Evolutionary conservation across 1,140 invertebrate genomes (phyloP).

Genomic region (Drosophila sproati): DNA sequence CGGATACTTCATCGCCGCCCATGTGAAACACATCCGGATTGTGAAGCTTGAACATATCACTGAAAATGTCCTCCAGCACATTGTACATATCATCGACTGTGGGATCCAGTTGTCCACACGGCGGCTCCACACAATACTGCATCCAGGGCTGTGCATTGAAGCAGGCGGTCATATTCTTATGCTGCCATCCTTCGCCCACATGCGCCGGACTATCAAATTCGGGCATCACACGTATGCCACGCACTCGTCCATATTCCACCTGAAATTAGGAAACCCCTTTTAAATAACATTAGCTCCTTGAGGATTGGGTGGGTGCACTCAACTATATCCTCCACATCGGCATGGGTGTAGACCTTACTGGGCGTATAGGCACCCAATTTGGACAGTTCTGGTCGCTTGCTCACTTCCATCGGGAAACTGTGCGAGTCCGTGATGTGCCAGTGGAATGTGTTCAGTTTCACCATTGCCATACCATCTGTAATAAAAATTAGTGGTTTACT

Average conservation of each 20-base stretch:
- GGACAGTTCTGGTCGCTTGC: slow-evolving; percentile 88
- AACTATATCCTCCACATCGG: slow-evolving; percentile 87
- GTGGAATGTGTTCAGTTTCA: slow-evolving; percentile 94
- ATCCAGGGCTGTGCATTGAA: slow-evolving; percentile 91
- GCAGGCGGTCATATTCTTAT: slow-evolving; percentile 88
- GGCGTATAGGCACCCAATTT: slow-evolving; percentile 90
- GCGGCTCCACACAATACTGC: slow-evolving; percentile 92
- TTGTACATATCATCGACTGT: slow-evolving; percentile 90
- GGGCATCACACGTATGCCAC: slow-evolving; percentile 91
- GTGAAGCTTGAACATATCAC: slow-evolving; percentile 87
- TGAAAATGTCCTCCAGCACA: slow-evolving; percentile 89
- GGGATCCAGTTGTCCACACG: slow-evolving; percentile 94
- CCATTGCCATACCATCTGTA: slow-evolving; percentile 90
- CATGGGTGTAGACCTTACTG: slow-evolving; percentile 87
- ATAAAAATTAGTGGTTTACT: slow-evolving; percentile 2
- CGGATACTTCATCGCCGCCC: slow-evolving; percentile 94
- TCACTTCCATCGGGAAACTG: slow-evolving; percentile 92
- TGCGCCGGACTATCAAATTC: slow-evolving; percentile 96
- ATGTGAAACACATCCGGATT: slow-evolving; percentile 94
- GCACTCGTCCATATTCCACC: slow-evolving; percentile 88
- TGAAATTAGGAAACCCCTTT: neutral
- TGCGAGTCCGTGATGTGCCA: slow-evolving; percentile 96
- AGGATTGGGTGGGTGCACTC: neutral
- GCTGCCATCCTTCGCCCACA: slow-evolving; percentile 94
- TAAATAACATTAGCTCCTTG: neutral